Evolutionary conservation across 2,797 vertebrate species (phyloP), one percentile per base, ranked within the genome.

Genomic region (Muraenolepis orangiensis): DNA sequence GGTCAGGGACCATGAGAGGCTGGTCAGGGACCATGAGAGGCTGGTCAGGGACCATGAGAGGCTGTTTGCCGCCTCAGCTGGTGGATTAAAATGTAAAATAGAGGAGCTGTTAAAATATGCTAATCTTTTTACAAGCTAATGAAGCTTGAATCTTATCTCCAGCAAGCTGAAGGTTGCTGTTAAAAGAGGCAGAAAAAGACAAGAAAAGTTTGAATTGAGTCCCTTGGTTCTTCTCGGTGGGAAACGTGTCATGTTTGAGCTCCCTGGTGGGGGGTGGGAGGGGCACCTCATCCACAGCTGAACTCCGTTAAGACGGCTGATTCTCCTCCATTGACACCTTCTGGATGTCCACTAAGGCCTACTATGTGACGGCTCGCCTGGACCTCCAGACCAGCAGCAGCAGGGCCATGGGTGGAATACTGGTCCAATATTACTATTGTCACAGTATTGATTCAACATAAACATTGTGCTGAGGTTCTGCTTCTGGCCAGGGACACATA

Each of bases 181-280:
- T 51, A 51, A 87, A 86, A 89, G 81, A 79, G 71, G 86, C 76
- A 83, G 74, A 85, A 79, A 86, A 79, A 82, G 78, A 83, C 76
- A 26, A n/a, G n/a, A n/a, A n/a, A n/a, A n/a, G 6, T 79, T 76
- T 90, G 79, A 86, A 89, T 89, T 81, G 85, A 91, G 81, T 88
- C 70, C 70, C 66, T 87, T 81, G 66, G 80, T 85, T 68, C 85
- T 79, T 81, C 85, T 83, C 88, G 90, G 89, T 91, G 91, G 91
- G 91, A 92, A 92, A 90, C 87, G 82, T 88, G 87, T 90, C 88
- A 91, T 93, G 89, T 92, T 91, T 91, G 89, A 91, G 89, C 88
- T 86, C 46, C 18, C 81, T 84, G 84, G 76, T 82, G 76, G 82
- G 32, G 75, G 40, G 40, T 13, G 40, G 40, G 12, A 13, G 40